Evolutionary conservation across 2,888 invertebrate species (phyloP).

Genomic region (Brassicogethes aeneus): DNA sequence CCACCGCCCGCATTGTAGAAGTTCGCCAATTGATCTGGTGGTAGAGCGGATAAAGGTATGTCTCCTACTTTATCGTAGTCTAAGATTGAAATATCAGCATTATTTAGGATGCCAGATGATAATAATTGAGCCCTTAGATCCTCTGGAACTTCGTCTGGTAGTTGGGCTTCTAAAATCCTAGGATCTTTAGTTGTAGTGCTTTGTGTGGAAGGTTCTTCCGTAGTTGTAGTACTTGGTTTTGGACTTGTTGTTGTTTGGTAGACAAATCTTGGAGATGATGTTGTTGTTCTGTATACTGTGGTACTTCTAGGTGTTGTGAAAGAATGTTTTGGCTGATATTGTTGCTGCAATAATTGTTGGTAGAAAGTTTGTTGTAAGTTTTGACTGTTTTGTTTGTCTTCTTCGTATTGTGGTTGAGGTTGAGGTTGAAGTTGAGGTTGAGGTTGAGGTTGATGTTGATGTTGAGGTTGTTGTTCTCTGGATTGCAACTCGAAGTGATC

Average conservation of each 20-base stretch:
- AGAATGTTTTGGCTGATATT: conserved; percentile 28
- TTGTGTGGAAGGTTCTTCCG: conserved; percentile 39
- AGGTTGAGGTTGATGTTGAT: conserved; percentile 34
- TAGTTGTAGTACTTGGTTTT: conserved; percentile 44
- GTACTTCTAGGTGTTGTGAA: conserved; percentile 42
- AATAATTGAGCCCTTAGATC: conserved; percentile 74
- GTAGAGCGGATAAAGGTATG: conserved; percentile 71
- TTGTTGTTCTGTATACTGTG: conserved; percentile 26
- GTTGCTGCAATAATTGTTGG: conserved; percentile 21
- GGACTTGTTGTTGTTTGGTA: conserved; percentile 39
- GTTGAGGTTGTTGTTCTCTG: conserved; percentile 34
- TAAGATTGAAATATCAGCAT: conserved; percentile 78
- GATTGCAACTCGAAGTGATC: conserved; percentile 8
- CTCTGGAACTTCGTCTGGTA: conserved; percentile 85
- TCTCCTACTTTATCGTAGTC: conserved; percentile 86
- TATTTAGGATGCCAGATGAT: conserved; percentile 76
- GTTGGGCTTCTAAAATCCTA: conserved; percentile 46
- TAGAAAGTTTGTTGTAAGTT: conserved; percentile 20
- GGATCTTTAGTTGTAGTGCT: conserved; percentile 43
- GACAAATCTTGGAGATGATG: conserved; percentile 9
- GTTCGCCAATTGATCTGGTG: conserved; percentile 78
- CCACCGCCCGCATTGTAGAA: conserved; percentile 79
- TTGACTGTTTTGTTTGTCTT: conserved; percentile 32
- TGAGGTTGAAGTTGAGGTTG: conserved; percentile 40
- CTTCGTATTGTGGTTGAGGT: conserved; percentile 35